A percentile compares a stretch with the other conserved stretches of the same genome.
Conservation (phyloP, 1,140 invertebrate species). For the Monomorium pharaonis region DNA sequence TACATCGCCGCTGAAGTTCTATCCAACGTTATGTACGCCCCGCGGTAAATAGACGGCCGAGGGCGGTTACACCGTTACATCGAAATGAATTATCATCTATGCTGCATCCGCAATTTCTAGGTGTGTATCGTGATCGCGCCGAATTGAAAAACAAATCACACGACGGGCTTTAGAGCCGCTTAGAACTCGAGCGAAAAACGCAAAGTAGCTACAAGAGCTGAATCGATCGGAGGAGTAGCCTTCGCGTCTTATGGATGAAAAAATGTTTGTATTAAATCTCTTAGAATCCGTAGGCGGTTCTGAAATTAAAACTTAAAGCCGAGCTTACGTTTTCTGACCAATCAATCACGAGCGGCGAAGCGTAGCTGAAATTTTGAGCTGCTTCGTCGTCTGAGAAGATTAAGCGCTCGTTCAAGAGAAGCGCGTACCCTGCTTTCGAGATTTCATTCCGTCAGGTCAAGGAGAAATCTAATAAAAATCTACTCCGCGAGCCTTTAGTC, state of each 20-base stretch:
- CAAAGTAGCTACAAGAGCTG: background rate
- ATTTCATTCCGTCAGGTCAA: constrained; percentile 36
- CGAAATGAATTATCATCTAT: constrained; percentile 43
- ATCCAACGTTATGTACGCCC: constrained; percentile 21
- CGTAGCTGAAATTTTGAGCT: constrained; percentile 40
- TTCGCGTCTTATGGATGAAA: constrained; percentile 15
- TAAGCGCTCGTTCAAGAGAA: constrained; percentile 17
- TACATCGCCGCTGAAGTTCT: constrained; percentile 49
- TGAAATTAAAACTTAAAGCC: constrained; percentile 28
- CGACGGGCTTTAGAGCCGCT: background rate
- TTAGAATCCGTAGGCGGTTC: background rate
- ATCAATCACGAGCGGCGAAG: constrained; percentile 23
- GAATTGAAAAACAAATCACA: constrained; percentile 39
- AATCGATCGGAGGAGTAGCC: constrained; percentile 1
- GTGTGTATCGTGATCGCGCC: background rate
- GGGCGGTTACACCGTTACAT: constrained; percentile 3
- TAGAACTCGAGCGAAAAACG: background rate
- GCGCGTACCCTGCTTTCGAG: constrained; percentile 12
- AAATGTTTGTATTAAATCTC: constrained; percentile 48
- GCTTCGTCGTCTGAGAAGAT: constrained; percentile 36
- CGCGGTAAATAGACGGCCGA: constrained; percentile 45
- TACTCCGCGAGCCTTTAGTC: constrained; percentile 14
- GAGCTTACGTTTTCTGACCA: constrained; percentile 44
- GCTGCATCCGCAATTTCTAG: background rate
- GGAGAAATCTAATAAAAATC: constrained; percentile 35